A percentile compares a stretch with the other conserved stretches of the same genome.
These are phyloP conservation scores for Polylopha cassiicola DNA, from an alignment of 2,888 invertebrate species.

Conservation along the genomic window DNA sequence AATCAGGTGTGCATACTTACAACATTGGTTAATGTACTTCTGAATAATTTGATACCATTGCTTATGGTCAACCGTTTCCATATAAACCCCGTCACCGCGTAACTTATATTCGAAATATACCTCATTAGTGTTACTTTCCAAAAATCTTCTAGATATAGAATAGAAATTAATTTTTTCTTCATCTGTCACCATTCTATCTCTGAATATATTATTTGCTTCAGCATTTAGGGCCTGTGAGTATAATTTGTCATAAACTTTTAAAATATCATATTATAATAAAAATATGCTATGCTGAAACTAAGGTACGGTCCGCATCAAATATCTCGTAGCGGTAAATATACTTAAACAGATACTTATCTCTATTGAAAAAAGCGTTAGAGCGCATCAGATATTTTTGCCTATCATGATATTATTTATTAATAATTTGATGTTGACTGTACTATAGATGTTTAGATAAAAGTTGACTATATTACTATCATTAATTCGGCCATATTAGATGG, in stretches of 20 bases:
- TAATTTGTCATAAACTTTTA: no score
- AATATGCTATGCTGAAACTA: no score
- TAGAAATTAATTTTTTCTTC: slow-evolving; percentile 82
- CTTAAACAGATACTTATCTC: no score
- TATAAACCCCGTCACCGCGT: slow-evolving; percentile 51
- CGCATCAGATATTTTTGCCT: background rate
- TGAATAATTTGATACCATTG: slow-evolving; percentile 81
- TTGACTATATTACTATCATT: slow-evolving; percentile 22
- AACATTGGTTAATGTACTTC: slow-evolving; percentile 80
- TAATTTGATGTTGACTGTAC: no score
- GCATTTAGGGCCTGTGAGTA: slow-evolving; percentile 80
- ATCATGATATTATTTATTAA: no score
- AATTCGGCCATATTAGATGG: slow-evolving; percentile 43
- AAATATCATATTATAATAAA: no score
- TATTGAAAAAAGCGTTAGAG: background rate
- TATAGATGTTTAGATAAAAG: no score
- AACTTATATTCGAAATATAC: slow-evolving; percentile 47
- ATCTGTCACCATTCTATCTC: slow-evolving; percentile 82
- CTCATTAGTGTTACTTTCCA: slow-evolving; percentile 39
- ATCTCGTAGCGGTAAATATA: no score
- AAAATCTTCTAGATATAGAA: slow-evolving; percentile 74
- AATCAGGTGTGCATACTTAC: slow-evolving; percentile 58
- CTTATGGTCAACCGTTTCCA: slow-evolving; percentile 65
- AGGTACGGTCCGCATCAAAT: no score
- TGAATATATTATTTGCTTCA: slow-evolving; percentile 86